Conservation (phyloP, 2,888 invertebrate species). For the Pedicia rivosa region DNA sequence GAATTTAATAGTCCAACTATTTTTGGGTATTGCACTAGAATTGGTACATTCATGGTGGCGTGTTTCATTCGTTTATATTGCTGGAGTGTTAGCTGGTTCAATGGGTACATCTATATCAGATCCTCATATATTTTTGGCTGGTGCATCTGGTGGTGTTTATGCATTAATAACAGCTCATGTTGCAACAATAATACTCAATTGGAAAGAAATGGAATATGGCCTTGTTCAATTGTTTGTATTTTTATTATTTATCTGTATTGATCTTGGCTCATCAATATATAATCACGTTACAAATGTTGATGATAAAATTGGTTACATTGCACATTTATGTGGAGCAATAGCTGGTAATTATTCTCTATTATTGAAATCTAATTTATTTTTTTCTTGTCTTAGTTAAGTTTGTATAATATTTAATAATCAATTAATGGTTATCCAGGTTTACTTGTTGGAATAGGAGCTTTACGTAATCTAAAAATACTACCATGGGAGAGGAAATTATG, state of each 20-base stretch:
- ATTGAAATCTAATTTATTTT: too few relatives aligned
- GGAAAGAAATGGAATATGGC: constrained; percentile 93
- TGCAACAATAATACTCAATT: constrained; percentile 88
- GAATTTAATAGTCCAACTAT: constrained; percentile 80
- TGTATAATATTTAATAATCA: constrained; percentile 4
- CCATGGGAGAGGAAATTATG: constrained; percentile 69
- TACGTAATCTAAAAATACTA: constrained; percentile 65
- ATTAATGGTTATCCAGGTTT: constrained; percentile 9
- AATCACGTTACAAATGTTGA: constrained; percentile 55
- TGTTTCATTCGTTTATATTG: constrained; percentile 64
- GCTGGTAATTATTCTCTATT: constrained; percentile 48
- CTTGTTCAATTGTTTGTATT: constrained; percentile 71
- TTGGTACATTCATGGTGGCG: constrained; percentile 96
- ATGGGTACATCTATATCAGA: constrained; percentile 67
- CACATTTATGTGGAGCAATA: constrained; percentile 82
- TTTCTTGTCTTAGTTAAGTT: constrained; percentile 10
- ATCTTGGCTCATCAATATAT: constrained; percentile 83
- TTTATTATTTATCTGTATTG: constrained; percentile 60
- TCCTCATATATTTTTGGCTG: constrained; percentile 67
- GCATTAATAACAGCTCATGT: constrained; percentile 87
- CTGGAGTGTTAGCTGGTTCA: constrained; percentile 74
- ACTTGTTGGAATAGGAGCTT: constrained; percentile 65
- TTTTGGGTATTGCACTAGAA: constrained; percentile 88
- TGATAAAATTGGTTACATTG: constrained; percentile 81
- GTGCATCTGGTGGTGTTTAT: constrained; percentile 92